Conservation (phyloP, 1,140 invertebrate genomes). For the Aleiodes sp. region DNA sequence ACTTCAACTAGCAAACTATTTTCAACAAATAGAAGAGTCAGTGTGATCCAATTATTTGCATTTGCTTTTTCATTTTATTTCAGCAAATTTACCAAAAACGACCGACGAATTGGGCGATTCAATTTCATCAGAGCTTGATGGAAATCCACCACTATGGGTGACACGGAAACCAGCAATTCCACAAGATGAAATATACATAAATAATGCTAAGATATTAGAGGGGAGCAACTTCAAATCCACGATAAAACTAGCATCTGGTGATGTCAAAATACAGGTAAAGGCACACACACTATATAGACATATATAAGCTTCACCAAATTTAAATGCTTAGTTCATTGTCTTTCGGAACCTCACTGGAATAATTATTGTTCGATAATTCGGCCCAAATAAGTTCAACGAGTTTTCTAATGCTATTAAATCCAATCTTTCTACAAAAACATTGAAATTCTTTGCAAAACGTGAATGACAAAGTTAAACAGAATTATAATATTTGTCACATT, state of each 20-base stretch:
- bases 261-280: constrained; percentile 76
- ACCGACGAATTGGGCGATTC: constrained; percentile 73
- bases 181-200: constrained; percentile 79
- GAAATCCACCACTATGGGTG: constrained; percentile 83
- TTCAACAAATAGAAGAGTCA: not conserved
- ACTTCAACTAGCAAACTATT: not conserved
- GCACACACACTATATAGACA: no score
- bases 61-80: constrained; percentile 45
- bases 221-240: constrained; percentile 74
- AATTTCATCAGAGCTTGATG: constrained; percentile 78
- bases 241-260: constrained; percentile 47
- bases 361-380: no score
- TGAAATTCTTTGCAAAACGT: not conserved
- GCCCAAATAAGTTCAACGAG: no score
- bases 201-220: constrained; percentile 80
- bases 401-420: no score
- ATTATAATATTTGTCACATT: not conserved
- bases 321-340: no score
- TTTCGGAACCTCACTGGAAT: no score
- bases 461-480: not conserved
- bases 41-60: not conserved
- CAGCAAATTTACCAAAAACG: constrained; percentile 77
- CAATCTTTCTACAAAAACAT: not conserved
- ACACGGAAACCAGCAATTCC: constrained; percentile 69
- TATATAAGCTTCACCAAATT: no score